These are phyloP conservation scores for Phaedon cochleariae DNA, from an alignment of 2,888 invertebrate species.

Conservation along the genomic window DNA sequence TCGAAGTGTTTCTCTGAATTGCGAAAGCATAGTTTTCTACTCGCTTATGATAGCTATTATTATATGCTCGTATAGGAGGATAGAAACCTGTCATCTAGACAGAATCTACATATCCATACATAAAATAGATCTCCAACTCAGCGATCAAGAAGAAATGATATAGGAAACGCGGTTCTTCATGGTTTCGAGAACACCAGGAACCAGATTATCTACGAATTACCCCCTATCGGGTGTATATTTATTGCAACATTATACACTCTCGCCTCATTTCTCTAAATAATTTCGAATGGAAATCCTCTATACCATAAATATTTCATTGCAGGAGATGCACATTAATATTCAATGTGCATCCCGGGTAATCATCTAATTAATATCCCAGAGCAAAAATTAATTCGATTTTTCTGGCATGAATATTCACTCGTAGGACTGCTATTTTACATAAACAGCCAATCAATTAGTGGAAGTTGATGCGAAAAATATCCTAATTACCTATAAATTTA, in stretches of 20 bases:
- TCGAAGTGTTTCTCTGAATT: too few species aligned
- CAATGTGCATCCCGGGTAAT: not conserved
- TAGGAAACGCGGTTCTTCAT: not conserved
- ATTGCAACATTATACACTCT: not conserved
- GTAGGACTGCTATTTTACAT: conserved; percentile 17
- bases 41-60: too few species aligned
- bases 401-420: conserved; percentile 16
- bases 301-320: conserved; percentile 16
- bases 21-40: too few species aligned
- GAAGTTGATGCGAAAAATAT: conserved; percentile 17
- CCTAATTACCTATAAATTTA: conserved; percentile 16
- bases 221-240: not conserved
- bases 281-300: conserved; percentile 8
- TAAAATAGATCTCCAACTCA: too few species aligned
- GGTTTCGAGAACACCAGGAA: not conserved
- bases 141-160: not conserved
- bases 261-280: conserved; percentile 11
- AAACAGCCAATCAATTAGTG: conserved; percentile 23
- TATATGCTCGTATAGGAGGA: too few species aligned
- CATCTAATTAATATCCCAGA: conserved; percentile 16
- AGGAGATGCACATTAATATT: conserved; percentile 13
- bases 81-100: not conserved
- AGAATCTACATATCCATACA: too few species aligned
- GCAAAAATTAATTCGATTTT: conserved; percentile 12
- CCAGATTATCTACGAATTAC: not conserved